Percentiles rank a stretch among this genome's conserved stretches.
phyloP scores from a whole-genome alignment of 1,140 invertebrate genomes.

The Episyrphus balteatus region DNA sequence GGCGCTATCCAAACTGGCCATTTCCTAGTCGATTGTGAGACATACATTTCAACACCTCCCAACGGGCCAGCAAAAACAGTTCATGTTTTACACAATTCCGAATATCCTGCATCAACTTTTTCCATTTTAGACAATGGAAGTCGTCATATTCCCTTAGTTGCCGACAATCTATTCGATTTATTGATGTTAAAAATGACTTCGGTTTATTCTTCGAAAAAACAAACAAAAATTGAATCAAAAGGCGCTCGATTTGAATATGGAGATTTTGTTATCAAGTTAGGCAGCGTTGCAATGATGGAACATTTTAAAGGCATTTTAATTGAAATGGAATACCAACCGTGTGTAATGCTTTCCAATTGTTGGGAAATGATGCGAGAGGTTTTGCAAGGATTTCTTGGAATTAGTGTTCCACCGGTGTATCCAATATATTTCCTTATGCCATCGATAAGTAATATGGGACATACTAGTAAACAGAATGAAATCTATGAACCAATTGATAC shows the following conservation, averaged over 20 bases:
- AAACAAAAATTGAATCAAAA: slow-evolving; percentile 81
- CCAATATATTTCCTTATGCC: slow-evolving; percentile 50
- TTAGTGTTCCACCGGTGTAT: slow-evolving; percentile 50
- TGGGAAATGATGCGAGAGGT: slow-evolving; percentile 90
- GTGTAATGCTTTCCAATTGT: slow-evolving; percentile 71
- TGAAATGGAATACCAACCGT: slow-evolving; percentile 90
- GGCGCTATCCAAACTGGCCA: slow-evolving; percentile 79
- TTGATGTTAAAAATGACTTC: slow-evolving; percentile 79
- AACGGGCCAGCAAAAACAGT: slow-evolving; percentile 56
- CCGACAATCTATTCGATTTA: slow-evolving; percentile 82
- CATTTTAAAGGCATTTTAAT: slow-evolving; percentile 91
- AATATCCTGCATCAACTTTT: slow-evolving; percentile 89
- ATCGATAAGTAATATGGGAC: slow-evolving; percentile 29
- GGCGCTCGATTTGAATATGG: slow-evolving; percentile 84
- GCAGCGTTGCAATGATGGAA: slow-evolving; percentile 82
- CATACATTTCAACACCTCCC: slow-evolving; percentile 69
- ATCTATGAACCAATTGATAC: slow-evolving; percentile 84
- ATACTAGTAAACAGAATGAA: slow-evolving; percentile 55
- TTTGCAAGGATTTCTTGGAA: slow-evolving; percentile 81
- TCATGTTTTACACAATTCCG: slow-evolving; percentile 88
- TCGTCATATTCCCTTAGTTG: slow-evolving; percentile 74
- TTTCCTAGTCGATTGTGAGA: slow-evolving; percentile 91
- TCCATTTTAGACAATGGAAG: slow-evolving; percentile 79
- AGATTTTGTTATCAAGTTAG: slow-evolving; percentile 91
- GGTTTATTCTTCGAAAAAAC: slow-evolving; percentile 81